Conservation (phyloP, 2,113 vertebrate genomes). For the Apodemus sylvaticus region DNA sequence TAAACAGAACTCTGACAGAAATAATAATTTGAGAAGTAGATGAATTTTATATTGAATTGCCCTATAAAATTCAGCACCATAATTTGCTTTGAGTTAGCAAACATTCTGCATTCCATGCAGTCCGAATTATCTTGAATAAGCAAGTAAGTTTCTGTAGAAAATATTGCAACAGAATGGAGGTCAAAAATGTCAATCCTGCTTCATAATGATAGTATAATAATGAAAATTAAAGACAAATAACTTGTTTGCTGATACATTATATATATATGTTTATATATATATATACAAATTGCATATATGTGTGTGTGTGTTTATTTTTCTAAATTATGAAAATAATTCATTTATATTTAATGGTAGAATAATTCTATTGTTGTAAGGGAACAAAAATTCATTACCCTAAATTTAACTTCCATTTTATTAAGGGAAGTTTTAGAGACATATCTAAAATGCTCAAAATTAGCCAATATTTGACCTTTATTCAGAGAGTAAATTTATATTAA, state of each 20-base stretch:
- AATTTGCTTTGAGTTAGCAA: slow-evolving; percentile 27
- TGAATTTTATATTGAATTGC: neutral
- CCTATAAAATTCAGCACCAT: slow-evolving; percentile 13
- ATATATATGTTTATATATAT: neutral
- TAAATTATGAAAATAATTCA: neutral
- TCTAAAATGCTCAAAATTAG: neutral
- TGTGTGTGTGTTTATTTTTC: slow-evolving; percentile 7
- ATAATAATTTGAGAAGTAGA: neutral
- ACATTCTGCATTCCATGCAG: neutral
- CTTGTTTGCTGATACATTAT: neutral
- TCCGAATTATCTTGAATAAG: neutral
- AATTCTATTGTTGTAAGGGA: neutral
- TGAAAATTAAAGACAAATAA: neutral
- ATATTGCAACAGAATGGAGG: neutral
- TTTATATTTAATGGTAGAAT: neutral
- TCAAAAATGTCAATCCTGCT: neutral
- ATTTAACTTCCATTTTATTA: slow-evolving; percentile 28
- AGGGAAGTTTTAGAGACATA: neutral
- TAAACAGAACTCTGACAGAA: neutral
- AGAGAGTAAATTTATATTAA: neutral
- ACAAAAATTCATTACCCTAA: neutral
- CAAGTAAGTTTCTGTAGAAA: neutral
- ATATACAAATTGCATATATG: neutral
- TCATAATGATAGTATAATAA: neutral
- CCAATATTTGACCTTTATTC: neutral